These are phyloP conservation scores for Notamacropus eugenii DNA, from an alignment of 2,797 vertebrate genomes.

Conservation along the genomic window DNA sequence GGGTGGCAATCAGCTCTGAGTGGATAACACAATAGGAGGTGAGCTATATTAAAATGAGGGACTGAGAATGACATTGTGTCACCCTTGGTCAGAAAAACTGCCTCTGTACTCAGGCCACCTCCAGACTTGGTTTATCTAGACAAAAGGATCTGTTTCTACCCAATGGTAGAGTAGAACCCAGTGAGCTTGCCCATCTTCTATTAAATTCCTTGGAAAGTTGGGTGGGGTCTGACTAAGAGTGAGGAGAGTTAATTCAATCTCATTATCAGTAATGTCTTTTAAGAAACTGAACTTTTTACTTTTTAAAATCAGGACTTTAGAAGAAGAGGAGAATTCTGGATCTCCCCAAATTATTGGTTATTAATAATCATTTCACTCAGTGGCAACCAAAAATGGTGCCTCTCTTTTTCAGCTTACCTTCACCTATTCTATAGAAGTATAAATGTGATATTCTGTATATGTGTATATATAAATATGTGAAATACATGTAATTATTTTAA, in stretches of 20 bases:
- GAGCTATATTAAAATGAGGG: too few species aligned
- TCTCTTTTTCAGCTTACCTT: neutral
- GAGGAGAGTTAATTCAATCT: neutral
- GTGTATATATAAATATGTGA: neutral
- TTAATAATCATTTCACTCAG: neutral
- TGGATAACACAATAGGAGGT: too few species aligned
- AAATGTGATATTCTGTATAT: neutral
- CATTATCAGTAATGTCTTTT: neutral
- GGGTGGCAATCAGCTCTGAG: too few species aligned
- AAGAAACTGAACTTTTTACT: neutral
- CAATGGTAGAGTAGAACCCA: neutral
- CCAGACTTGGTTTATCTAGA: too few species aligned
- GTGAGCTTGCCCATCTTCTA: too few species aligned
- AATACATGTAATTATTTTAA: neutral
- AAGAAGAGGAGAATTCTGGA: neutral
- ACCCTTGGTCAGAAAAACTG: too few species aligned
- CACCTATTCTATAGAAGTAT: neutral
- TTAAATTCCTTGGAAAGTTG: too few species aligned
- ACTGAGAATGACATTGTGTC: too few species aligned
- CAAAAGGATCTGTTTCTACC: too few species aligned
- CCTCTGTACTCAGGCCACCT: too few species aligned
- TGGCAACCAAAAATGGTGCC: neutral
- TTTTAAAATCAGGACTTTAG: neutral
- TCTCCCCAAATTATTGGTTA: neutral
- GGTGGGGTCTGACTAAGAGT: neutral